Conservation (phyloP, 2,797 vertebrate genomes). For the Chanos chanos region DNA sequence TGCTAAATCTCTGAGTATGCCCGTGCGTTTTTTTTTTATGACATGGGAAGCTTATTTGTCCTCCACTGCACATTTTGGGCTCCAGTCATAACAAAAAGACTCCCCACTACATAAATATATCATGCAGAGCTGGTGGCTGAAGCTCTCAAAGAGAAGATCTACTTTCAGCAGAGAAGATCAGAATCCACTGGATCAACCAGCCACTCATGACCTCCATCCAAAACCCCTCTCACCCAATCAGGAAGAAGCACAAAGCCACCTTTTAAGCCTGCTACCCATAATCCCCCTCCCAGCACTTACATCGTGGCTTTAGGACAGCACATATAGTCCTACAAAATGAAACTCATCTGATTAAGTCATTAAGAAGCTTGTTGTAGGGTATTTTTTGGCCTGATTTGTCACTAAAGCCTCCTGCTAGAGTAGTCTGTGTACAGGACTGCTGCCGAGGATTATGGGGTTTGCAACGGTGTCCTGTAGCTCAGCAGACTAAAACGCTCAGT, state of each 20-base stretch:
- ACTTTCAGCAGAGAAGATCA: slow-evolving; percentile 52
- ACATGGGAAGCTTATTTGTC: too few relatives aligned
- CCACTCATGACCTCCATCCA: slow-evolving; percentile 53
- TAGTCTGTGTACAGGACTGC: slow-evolving; percentile 1
- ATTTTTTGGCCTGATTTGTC: slow-evolving; percentile 47
- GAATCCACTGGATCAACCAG: slow-evolving; percentile 45
- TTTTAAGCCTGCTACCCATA: slow-evolving; percentile 64
- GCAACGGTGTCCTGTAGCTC: slow-evolving; percentile 60
- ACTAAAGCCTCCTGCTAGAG: slow-evolving; percentile 53
- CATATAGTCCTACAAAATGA: slow-evolving; percentile 51
- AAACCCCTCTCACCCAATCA: slow-evolving; percentile 57
- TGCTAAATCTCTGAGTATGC: too few relatives aligned
- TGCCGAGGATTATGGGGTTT: slow-evolving; percentile 68
- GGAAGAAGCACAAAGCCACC: slow-evolving; percentile 64
- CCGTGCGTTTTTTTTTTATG: too few relatives aligned
- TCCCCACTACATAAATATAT: too few relatives aligned
- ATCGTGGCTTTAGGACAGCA: slow-evolving; percentile 27
- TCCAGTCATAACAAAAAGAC: too few relatives aligned
- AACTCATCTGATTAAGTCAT: slow-evolving; percentile 72
- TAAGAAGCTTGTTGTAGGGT: slow-evolving; percentile 57
- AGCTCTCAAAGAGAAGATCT: background rate
- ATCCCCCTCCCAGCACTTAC: slow-evolving; percentile 53
- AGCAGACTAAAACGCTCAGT: slow-evolving; percentile 68
- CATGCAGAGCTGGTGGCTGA: background rate
- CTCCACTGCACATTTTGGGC: too few relatives aligned